Conservation (phyloP, 2,113 vertebrate genomes). For the Oreotragus oreotragus region DNA sequence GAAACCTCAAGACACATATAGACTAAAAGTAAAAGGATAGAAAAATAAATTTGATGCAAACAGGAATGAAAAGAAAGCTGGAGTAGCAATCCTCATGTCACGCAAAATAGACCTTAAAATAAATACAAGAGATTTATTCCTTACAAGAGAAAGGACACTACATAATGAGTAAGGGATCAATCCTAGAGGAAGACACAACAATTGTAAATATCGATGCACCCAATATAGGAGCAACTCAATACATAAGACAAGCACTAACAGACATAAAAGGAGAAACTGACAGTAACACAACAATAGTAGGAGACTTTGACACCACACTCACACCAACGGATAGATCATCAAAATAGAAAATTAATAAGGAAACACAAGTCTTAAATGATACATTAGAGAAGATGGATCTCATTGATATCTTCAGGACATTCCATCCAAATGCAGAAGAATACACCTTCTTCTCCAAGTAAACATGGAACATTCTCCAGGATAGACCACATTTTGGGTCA, state of each 20-base stretch:
- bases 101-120: not conserved
- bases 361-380: not conserved
- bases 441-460: not conserved
- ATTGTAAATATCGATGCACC: not conserved
- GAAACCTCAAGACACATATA: not conserved
- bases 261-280: not conserved
- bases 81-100: not conserved
- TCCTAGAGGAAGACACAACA: not conserved
- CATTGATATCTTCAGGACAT: not conserved
- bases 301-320: not conserved
- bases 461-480: not conserved
- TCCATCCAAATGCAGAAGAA: not conserved
- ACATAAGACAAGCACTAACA: not conserved
- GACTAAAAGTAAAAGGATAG: not conserved
- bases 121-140: not conserved
- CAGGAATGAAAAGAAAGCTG: not conserved
- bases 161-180: not conserved
- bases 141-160: not conserved
- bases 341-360: not conserved
- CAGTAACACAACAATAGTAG: not conserved
- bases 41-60: not conserved
- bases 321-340: not conserved
- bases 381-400: not conserved
- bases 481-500: not conserved
- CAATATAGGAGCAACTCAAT: not conserved